Base-by-base conservation (phyloP, 2,888 invertebrate species). In the Latrodectus elegans region DNA sequence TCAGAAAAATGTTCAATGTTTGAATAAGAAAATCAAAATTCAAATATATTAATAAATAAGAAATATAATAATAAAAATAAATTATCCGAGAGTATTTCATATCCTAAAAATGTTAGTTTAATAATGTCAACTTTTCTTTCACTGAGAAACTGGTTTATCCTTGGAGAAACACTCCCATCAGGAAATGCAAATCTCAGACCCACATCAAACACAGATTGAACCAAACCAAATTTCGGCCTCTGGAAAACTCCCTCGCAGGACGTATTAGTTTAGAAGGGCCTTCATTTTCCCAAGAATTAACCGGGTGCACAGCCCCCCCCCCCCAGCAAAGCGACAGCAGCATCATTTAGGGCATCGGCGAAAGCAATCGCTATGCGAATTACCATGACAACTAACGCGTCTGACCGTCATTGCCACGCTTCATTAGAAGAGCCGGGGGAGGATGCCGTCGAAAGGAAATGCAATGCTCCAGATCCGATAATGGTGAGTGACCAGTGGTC, bases 341-440 rank as follows among this genome's bases (percentile, higher is more conserved):
- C 55, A 60, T 60, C 60, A 60, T 60, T 60, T 60, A 60, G n/a
- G 12, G 14, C 12, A 15, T 60, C 14, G 10, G 60, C 64, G 65
- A 49, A 65, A 76, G 76, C 68, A 84, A 78, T 68, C 73, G 78
- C 78, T 64, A 74, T 79, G 53, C 84, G 67, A 11, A 85, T 85
- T 74, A 55, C 84, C 84, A 85, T 85, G 84, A 85, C 84, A 85
- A 85, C 84, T 68, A 51, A 78, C 84, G 84, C 84, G 55, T 75
- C 65, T 73, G 55, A 10, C 74, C 49, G 82, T 82, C 82, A 82
- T 74, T 68, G 73, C 84, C 60, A 76, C 70, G 84, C 84, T 85
- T 85, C 84, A 85, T 79, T 85, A 85, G 74, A 79, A 65, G 64
- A 26, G 52, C 17, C 72, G 51, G 75, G 55, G 79, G 53, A 22